Percentiles rank a stretch among this genome's conserved stretches.
Conservation (phyloP, 2,888 invertebrate species). For the Pseudoips prasinana region DNA sequence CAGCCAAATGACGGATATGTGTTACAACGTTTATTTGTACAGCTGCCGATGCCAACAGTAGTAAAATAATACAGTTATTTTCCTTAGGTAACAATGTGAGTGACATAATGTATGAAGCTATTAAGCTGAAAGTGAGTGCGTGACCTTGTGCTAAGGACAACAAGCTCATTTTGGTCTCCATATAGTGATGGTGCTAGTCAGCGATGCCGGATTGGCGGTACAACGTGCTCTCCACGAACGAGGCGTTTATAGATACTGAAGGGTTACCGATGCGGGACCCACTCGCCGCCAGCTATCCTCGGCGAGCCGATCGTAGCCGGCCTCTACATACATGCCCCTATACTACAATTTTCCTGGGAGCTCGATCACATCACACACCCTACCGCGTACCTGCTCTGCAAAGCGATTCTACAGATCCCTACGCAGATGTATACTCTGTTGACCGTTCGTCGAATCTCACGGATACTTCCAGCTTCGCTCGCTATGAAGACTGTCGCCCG, state of each 20-base stretch:
- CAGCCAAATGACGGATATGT: constrained; percentile 35
- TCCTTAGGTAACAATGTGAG: constrained; percentile 43
- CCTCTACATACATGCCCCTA: constrained; percentile 74
- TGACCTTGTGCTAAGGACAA: constrained; percentile 39
- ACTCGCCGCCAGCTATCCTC: constrained; percentile 75
- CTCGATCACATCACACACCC: constrained; percentile 54
- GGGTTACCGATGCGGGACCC: constrained; percentile 58
- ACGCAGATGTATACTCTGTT: constrained; percentile 70
- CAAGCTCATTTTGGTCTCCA: constrained; percentile 37
- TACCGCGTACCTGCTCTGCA: constrained; percentile 59
- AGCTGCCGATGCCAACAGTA: constrained; percentile 59
- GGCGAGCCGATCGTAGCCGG: constrained; percentile 75
- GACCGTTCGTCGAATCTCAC: constrained; percentile 75
- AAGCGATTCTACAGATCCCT: constrained; percentile 66
- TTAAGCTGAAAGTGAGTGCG: constrained; percentile 24
- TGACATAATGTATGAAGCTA: constrained; percentile 41
- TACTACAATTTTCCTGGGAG: constrained; percentile 70
- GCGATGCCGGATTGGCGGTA: constrained; percentile 81
- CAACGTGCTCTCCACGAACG: constrained; percentile 79
- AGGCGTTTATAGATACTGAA: constrained; percentile 70
- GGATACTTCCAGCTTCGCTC: constrained; percentile 76
- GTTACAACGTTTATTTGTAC: too few species aligned
- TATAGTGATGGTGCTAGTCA: constrained; percentile 66
- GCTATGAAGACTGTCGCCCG: constrained; percentile 71
- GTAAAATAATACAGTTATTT: constrained; percentile 42